Evolutionary conservation across 2,888 invertebrate species (phyloP).

Genomic region (Archips crataeganus): DNA sequence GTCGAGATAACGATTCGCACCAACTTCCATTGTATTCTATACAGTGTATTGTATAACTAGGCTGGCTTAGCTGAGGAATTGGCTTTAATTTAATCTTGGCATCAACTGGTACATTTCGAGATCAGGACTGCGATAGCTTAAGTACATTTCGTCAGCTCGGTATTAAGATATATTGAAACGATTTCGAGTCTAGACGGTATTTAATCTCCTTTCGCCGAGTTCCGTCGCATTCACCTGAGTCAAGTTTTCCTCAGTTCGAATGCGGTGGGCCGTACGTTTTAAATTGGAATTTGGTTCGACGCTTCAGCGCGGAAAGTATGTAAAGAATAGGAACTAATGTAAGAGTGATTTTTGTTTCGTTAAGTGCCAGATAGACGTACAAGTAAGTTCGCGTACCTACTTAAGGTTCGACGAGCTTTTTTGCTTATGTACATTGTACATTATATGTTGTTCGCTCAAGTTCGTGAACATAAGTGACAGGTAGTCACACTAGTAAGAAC

Average conservation of each 20-base stretch:
- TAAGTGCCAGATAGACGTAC: too few species aligned
- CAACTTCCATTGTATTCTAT: conserved; percentile 50
- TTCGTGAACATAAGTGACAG: too few species aligned
- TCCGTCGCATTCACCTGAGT: conserved; percentile 23
- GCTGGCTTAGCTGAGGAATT: conserved; percentile 21
- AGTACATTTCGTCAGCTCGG: conserved; percentile 29
- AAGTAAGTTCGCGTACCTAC: too few species aligned
- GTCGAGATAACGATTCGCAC: conserved; percentile 55
- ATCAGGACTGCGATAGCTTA: conserved; percentile 24
- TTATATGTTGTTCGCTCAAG: too few species aligned
- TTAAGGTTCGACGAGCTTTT: too few species aligned
- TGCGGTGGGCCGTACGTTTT: background rate
- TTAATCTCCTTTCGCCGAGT: conserved; percentile 24
- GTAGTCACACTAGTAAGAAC: too few species aligned
- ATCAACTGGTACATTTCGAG: conserved; percentile 27
- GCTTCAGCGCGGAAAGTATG: background rate
- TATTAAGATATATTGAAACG: conserved; percentile 34
- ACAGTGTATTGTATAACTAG: conserved; percentile 18
- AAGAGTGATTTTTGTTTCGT: background rate
- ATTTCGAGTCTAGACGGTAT: conserved; percentile 32
- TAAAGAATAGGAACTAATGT: background rate
- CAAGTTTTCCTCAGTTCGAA: conserved; percentile 4
- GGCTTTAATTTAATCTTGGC: conserved; percentile 29
- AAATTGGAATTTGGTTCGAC: background rate
- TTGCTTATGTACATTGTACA: too few species aligned